phyloP scores from a whole-genome alignment of 2,797 vertebrate genomes.

The Sebastolobus alascanus region DNA sequence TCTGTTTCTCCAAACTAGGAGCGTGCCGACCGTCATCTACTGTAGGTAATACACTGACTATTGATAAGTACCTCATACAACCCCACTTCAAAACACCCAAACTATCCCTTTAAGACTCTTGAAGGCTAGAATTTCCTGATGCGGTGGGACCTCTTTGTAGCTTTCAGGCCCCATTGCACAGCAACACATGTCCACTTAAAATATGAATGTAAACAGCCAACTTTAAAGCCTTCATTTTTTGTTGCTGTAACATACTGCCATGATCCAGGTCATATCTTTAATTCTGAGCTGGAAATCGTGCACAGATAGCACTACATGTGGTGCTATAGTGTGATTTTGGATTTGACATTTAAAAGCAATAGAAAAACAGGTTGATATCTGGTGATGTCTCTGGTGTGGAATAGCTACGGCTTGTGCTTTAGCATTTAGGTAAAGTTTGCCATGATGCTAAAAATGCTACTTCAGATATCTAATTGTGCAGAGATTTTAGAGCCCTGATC shows the following conservation, averaged over 20 bases:
- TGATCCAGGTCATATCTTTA: not conserved
- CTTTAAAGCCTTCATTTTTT: conserved; percentile 18
- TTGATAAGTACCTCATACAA: no score
- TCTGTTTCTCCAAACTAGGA: no score
- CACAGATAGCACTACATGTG: not conserved
- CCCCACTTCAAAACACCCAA: no score
- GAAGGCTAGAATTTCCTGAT: not conserved
- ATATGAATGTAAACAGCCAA: conserved; percentile 24
- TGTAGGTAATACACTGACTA: no score
- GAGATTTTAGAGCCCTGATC: not conserved
- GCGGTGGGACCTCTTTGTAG: conserved; percentile 25
- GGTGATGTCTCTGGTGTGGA: not conserved
- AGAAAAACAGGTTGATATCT: conserved; percentile 3
- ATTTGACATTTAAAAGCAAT: conserved; percentile 25
- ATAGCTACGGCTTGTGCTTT: not conserved
- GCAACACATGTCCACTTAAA: conserved; percentile 7
- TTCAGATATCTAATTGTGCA: not conserved
- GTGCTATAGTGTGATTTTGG: not conserved
- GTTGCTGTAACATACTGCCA: conserved; percentile 23
- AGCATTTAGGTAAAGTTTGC: conserved; percentile 3
- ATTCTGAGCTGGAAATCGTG: not conserved
- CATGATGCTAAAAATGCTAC: not conserved
- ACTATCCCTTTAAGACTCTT: not conserved
- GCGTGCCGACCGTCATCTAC: no score
- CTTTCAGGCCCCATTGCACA: not conserved